Base-by-base conservation (phyloP, 2,888 invertebrate species). In the Folsomia candida region DNA sequence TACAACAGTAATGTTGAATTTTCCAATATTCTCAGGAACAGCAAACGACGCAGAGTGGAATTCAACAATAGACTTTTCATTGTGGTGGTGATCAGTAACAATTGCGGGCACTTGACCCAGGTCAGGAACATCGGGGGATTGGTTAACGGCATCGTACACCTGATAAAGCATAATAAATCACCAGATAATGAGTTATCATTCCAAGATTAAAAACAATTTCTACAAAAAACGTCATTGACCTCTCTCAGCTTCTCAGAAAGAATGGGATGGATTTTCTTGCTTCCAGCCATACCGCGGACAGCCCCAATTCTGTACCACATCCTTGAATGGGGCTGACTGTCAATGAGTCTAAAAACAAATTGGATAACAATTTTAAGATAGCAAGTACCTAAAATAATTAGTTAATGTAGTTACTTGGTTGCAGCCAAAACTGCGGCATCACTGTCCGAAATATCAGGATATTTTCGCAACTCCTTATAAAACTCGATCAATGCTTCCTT, bases 401-500 rank as follows among this genome's bases (percentile, higher is more conserved):
- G 4, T 37, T 37, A n/a, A n/a, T 11, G n/a, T 22, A 75, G 80
- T 79, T 80, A 83, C 82, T 84, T 84, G 61, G 85, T 84, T 14
- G 87, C 85, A n/a, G 86, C 85, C 72, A 87, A 81, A 73, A 84
- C 81, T 51, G 86, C 86, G 51, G 87, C 84, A 80, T 88, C 86
- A 78, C 85, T 84, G 76, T 86, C 86, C 25, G 85, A 83, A 37
- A 87, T 76, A 25, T 85, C 84, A 0, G 85, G 84, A 72, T 84
- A 83, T 76, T 84, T 84, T 47, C 84, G 83, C 20, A 86, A 82
- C 76, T 85, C 85, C 82, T 85, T 82, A 57, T 83, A 82, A 76
- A 85, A 85, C 51, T 81, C 82, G n/a, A 84, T 82, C 60, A 85
- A 79, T 47, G 82, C 83, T 47, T 83, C 83, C 73, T 82, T 81